Evolutionary conservation across 1,140 invertebrate species (phyloP).

Genomic region (Hesperophylax magnus): DNA sequence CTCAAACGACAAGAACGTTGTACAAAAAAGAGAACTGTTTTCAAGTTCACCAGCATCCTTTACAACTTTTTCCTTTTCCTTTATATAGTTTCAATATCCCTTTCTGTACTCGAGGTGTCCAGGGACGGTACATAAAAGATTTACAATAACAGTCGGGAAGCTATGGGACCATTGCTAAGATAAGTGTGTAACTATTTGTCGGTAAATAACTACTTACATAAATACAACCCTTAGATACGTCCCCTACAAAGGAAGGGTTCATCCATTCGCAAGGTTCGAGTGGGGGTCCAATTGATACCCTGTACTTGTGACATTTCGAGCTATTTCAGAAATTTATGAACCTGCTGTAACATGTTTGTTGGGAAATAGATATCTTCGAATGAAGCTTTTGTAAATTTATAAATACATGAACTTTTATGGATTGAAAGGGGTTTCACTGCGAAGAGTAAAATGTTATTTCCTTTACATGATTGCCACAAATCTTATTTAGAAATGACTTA

Average conservation of each 20-base stretch:
- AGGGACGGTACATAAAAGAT: constrained; percentile 10
- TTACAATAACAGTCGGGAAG: constrained; percentile 13
- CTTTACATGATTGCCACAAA: no score
- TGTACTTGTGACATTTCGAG: constrained; percentile 6
- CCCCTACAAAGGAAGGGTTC: constrained; percentile 12
- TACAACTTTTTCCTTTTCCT: no score
- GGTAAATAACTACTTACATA: constrained; percentile 17
- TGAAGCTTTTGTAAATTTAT: no score
- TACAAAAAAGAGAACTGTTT: no score
- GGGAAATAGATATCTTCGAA: background rate
- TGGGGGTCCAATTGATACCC: constrained; percentile 30
- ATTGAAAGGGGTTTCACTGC: no score
- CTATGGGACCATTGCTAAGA: constrained; percentile 23
- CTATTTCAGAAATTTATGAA: constrained; percentile 12
- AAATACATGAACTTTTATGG: no score
- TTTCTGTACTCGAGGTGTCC: background rate
- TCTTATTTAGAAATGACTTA: no score
- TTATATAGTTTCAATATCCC: background rate
- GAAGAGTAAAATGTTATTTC: no score
- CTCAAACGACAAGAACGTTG: no score
- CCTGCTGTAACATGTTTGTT: background rate
- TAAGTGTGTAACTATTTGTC: constrained; percentile 29
- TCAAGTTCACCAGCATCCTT: no score
- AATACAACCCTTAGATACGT: background rate
- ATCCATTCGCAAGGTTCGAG: background rate